phyloP scores from a whole-genome alignment of 1,140 invertebrate species.

The Drepana arcuata region DNA sequence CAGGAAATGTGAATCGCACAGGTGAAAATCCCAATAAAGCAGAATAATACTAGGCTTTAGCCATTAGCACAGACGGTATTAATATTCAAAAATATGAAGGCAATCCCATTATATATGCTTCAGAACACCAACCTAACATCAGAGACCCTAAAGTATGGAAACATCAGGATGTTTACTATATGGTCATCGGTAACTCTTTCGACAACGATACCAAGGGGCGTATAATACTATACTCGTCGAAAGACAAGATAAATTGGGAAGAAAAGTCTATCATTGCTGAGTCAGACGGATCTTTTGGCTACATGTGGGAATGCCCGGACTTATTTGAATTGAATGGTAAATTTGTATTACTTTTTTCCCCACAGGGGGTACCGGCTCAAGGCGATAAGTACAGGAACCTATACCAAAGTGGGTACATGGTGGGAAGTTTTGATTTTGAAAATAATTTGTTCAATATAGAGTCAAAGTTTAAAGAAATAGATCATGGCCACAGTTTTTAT shows the following conservation, averaged over 20 bases:
- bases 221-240: slow-evolving; percentile 41
- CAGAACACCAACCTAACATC: slow-evolving; percentile 38
- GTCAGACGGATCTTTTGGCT: slow-evolving; percentile 44
- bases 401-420: slow-evolving; percentile 53
- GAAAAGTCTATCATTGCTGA: slow-evolving; percentile 33
- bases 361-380: slow-evolving; percentile 44
- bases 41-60: slow-evolving; percentile 39
- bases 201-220: slow-evolving; percentile 35
- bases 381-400: slow-evolving; percentile 56
- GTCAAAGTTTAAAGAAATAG: slow-evolving; percentile 45
- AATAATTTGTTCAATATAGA: slow-evolving; percentile 28
- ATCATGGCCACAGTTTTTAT: slow-evolving; percentile 61
- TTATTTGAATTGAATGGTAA: slow-evolving; percentile 46
- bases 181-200: slow-evolving; percentile 54
- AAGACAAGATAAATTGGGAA: slow-evolving; percentile 40
- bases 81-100: slow-evolving; percentile 31
- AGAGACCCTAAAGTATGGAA: slow-evolving; percentile 65
- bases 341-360: slow-evolving; percentile 52
- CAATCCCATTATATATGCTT: slow-evolving; percentile 41
- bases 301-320: slow-evolving; percentile 60
- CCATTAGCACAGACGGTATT: slow-evolving; percentile 35
- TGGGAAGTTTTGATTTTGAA: slow-evolving; percentile 46
- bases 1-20: slow-evolving; percentile 38
- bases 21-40: slow-evolving; percentile 25
- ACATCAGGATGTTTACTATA: slow-evolving; percentile 40